These are phyloP conservation scores for Pseudococcus longispinus DNA, from an alignment of 2,888 invertebrate genomes.

Conservation along the genomic window DNA sequence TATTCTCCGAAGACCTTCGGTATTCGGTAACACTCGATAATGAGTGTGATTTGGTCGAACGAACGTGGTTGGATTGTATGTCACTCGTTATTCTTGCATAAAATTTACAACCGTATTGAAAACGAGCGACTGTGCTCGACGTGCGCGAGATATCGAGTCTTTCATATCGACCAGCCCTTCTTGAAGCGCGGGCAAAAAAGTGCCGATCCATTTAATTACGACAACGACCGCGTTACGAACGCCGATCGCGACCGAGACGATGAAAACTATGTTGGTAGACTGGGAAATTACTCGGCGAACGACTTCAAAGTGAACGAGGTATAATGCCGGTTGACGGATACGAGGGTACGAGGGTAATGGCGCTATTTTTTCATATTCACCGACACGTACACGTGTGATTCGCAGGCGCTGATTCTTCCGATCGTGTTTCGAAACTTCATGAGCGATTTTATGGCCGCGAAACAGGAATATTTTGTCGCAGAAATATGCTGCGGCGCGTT, in stretches of 20 bases:
- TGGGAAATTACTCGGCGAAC: background rate
- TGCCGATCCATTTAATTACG: background rate
- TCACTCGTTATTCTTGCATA: slow-evolving; percentile 16
- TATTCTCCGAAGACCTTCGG: background rate
- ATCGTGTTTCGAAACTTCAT: background rate
- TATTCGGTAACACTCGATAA: too few relatives aligned
- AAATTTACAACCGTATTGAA: background rate
- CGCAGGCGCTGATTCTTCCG: background rate
- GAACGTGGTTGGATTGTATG: slow-evolving; percentile 44
- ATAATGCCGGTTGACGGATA: too few relatives aligned
- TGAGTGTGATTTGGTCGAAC: slow-evolving; percentile 43
- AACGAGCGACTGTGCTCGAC: background rate
- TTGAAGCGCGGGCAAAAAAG: slow-evolving; percentile 38
- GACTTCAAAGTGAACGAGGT: background rate
- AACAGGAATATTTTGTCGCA: background rate
- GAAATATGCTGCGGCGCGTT: background rate
- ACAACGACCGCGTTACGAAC: background rate
- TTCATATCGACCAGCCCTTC: slow-evolving; percentile 36
- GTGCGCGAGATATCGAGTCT: slow-evolving; percentile 30
- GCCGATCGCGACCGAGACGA: background rate
- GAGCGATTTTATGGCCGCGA: background rate
- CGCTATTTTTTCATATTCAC: too few relatives aligned
- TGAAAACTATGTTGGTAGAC: background rate
- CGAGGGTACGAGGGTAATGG: too few relatives aligned
- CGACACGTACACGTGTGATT: too few relatives aligned